Evolutionary conservation across 2,888 invertebrate genomes (phyloP).

Genomic region (Andrena chrysosceles): DNA sequence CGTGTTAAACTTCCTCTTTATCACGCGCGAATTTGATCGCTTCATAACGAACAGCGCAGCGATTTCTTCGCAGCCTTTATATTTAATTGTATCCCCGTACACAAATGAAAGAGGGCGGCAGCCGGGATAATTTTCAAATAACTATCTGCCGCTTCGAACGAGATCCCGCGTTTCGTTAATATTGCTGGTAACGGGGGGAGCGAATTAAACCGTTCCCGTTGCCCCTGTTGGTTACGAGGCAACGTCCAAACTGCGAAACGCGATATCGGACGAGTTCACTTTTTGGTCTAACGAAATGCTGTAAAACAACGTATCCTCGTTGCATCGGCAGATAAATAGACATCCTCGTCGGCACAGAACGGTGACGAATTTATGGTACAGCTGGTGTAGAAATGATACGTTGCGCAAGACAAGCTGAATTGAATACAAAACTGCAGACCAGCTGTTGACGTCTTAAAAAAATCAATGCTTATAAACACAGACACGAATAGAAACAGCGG

Average conservation of each 20-base stretch:
- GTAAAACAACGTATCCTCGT: not conserved
- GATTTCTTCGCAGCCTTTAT: slow-evolving; percentile 42
- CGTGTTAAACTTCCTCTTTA: slow-evolving; percentile 59
- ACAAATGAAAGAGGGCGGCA: not conserved
- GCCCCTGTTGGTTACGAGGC: not conserved
- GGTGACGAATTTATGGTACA: not conserved
- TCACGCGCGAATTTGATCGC: slow-evolving; percentile 57
- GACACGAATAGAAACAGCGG: too few relatives aligned
- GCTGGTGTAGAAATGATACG: too few relatives aligned
- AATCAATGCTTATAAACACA: too few relatives aligned
- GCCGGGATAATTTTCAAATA: slow-evolving; percentile 17
- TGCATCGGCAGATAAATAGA: not conserved
- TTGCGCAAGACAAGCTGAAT: too few relatives aligned
- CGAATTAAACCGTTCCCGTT: not conserved
- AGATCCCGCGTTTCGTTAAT: slow-evolving; percentile 1
- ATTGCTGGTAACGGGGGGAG: not conserved
- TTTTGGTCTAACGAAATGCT: not conserved
- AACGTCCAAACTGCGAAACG: not conserved
- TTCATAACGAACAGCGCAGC: slow-evolving; percentile 49
- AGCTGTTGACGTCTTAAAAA: too few relatives aligned
- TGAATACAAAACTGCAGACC: too few relatives aligned
- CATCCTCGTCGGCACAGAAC: not conserved
- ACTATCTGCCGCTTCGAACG: slow-evolving; percentile 9
- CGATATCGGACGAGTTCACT: not conserved
- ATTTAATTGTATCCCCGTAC: slow-evolving; percentile 13